Base-by-base conservation (phyloP, 2,888 invertebrate species). In the Nomada lathburiana region DNA sequence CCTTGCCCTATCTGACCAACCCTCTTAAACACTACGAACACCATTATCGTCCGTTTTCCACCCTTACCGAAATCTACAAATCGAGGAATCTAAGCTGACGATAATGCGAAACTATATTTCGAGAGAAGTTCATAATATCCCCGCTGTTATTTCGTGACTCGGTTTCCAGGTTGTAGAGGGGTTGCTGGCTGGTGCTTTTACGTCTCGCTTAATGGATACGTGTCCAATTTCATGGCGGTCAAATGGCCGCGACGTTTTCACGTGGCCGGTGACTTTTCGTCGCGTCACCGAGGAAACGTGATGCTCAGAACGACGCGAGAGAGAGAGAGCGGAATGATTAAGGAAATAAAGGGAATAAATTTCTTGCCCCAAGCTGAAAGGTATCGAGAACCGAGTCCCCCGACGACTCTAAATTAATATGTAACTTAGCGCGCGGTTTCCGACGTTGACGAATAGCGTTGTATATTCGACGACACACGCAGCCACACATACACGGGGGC, bases 21-120 rank as follows among this genome's bases (percentile, higher is more conserved):
- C 76, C 62, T 52, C 29, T 26, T 67, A 67, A 70, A 76, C 74
- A 69, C 80, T 76, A 76, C 82, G 86, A 86, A 86, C 87, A 75
- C 74, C 80, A 82, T 86, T 87, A 87, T 83, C 75, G 50, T 57
- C 52, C 36, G 47, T 13, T 63, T 42, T 16, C 59, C 13, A 3
- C 18, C 26, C 23, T 16, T 42, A 23, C 52, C 29, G 55, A 69
- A 64, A 76, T 50, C n/a, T 59, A 63, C 80, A 68, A 68, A 75
- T 71, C 65, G 71, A 42, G 59, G 13, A 23, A 63, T 13, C 44
- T 50, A n/a, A n/a, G 42, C 57, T 53, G 62, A 65, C 44, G 52
- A 76, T 55, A 59, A 71, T 64, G 64, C 63, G 20, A n/a, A 44
- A 23, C 20, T 52, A 47, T 53, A n/a, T 53, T 64, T 20, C 13